phyloP scores from a whole-genome alignment of 2,113 vertebrate species.

The Cephalophus harveyi region DNA sequence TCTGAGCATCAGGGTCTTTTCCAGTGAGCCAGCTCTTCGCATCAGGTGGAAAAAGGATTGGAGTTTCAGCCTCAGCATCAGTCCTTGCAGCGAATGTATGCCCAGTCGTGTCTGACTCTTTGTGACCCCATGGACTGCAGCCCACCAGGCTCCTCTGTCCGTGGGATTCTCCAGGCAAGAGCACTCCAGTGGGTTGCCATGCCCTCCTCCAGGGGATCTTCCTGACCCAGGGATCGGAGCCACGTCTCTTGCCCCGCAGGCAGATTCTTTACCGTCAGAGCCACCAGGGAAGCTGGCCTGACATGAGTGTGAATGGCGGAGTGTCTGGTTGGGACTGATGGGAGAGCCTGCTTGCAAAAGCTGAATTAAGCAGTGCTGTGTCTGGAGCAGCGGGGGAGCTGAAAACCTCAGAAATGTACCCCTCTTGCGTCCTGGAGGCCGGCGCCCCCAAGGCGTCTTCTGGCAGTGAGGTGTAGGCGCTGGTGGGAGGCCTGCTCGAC shows the following conservation, averaged over 20 bases:
- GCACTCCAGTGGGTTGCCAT: not conserved
- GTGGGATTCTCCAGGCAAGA: not conserved
- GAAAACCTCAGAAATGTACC: fast-evolving
- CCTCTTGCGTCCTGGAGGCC: not conserved
- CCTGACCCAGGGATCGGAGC: fast-evolving
- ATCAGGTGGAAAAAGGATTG: not conserved
- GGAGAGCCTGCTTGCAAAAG: not conserved
- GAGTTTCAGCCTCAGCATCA: not conserved
- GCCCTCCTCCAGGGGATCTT: not conserved
- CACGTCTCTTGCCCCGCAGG: not conserved
- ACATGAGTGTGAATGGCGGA: fast-evolving
- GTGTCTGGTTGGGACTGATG: not conserved
- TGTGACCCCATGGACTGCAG: not conserved
- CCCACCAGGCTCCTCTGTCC: not conserved
- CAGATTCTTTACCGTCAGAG: not conserved
- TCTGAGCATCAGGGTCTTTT: not conserved
- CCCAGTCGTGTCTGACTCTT: not conserved
- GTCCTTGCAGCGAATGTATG: not conserved
- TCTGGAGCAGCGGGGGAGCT: not conserved
- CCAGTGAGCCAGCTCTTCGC: fast-evolving
- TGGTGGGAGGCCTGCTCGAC: not conserved
- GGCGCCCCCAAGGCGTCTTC: no score
- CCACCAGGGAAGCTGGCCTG: not conserved
- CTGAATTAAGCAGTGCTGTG: no score
- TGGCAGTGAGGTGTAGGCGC: not conserved